A percentile compares a stretch with the other conserved stretches of the same genome.
Evolutionary conservation across 2,888 invertebrate genomes (phyloP).

Genomic region (Liposcelis brunnea): DNA sequence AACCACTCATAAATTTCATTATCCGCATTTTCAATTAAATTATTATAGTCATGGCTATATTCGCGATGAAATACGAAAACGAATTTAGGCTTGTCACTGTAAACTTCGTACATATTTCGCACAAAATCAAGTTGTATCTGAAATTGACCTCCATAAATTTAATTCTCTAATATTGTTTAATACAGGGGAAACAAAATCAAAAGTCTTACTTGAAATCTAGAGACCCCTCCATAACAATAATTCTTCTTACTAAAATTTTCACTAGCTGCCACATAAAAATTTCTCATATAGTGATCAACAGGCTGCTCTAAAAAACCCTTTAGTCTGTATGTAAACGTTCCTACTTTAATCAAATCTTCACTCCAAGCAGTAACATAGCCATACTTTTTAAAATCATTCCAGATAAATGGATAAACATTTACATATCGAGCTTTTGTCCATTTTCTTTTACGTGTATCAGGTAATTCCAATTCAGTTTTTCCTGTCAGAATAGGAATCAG

Average conservation of each 20-base stretch:
- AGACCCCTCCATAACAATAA: constrained; percentile 52
- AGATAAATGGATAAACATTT: constrained; percentile 70
- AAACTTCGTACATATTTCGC: constrained; percentile 37
- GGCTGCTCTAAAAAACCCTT: constrained; percentile 70
- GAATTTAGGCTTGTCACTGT: constrained; percentile 56
- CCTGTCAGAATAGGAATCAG: constrained; percentile 78
- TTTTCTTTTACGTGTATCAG: constrained; percentile 60
- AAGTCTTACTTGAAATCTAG: constrained; percentile 48
- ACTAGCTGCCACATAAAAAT: constrained; percentile 53
- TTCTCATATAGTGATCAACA: constrained; percentile 77
- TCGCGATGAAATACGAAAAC: constrained; percentile 78
- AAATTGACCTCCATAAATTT: constrained; percentile 7
- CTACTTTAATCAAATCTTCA: constrained; percentile 69
- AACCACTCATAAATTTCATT: constrained; percentile 50
- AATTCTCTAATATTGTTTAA: no score
- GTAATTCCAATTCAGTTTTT: constrained; percentile 49
- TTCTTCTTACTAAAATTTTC: constrained; percentile 37
- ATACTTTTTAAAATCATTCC: constrained; percentile 53
- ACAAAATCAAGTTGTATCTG: constrained; percentile 34
- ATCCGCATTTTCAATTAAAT: constrained; percentile 60
- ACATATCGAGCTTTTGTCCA: constrained; percentile 41
- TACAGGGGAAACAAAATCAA: constrained; percentile 25
- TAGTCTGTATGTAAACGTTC: constrained; percentile 79
- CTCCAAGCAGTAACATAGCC: constrained; percentile 32
- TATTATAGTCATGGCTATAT: constrained; percentile 72